Evolutionary conservation across 1,140 invertebrate genomes (phyloP).

Genomic region (Thaumatotibia leucotreta): DNA sequence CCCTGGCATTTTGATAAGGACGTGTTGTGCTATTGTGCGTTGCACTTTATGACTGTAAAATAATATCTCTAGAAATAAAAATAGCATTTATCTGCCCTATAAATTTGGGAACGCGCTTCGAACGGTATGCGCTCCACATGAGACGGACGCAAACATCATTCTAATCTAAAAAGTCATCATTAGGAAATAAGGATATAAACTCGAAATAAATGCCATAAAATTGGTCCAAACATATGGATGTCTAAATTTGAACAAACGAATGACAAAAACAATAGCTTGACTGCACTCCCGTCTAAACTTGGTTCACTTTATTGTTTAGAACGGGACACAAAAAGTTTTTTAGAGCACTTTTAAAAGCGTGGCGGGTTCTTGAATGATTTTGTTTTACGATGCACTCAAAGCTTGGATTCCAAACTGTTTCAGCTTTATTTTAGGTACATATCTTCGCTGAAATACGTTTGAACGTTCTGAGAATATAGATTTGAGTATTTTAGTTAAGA

Average conservation of each 20-base stretch:
- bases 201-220: not conserved
- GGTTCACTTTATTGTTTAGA: constrained; percentile 51
- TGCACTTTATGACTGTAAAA: constrained; percentile 16
- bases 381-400: constrained; percentile 40
- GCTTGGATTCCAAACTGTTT: constrained; percentile 29
- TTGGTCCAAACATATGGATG: constrained; percentile 30
- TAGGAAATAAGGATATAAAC: constrained; percentile 10
- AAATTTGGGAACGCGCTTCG: not conserved
- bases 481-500: too few relatives aligned
- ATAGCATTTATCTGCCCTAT: not conserved
- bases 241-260: constrained; percentile 38
- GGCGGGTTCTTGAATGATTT: constrained; percentile 40
- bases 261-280: constrained; percentile 58
- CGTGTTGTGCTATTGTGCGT: constrained; percentile 23
- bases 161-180: constrained; percentile 3
- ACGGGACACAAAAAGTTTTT: constrained; percentile 49
- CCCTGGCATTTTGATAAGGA: constrained; percentile 59
- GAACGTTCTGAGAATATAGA: too few relatives aligned
- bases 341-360: constrained; percentile 43
- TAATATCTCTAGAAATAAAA: not conserved
- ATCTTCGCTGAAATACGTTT: not conserved
- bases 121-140: not conserved
- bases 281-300: constrained; percentile 26
- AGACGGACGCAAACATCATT: not conserved
- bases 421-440: not conserved